These are phyloP conservation scores for Hypanus sabinus DNA, from an alignment of 2,113 vertebrate species.

Conservation along the genomic window DNA sequence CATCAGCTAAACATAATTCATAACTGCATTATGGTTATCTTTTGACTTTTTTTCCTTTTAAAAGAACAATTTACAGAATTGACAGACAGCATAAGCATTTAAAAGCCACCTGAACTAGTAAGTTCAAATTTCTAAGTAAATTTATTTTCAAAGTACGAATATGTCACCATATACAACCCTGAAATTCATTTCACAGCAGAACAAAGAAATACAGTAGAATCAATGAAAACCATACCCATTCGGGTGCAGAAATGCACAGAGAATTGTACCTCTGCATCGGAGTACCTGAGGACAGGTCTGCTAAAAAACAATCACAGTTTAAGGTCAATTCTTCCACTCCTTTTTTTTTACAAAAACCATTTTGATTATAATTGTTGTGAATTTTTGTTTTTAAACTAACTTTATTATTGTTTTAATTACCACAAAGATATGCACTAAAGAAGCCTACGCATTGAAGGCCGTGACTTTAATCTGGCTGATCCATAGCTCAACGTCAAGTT, in stretches of 20 bases:
- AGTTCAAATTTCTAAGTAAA: too few species aligned
- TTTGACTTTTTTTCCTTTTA: conserved; percentile 11
- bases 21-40: conserved; percentile 7
- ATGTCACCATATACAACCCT: too few species aligned
- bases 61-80: background rate
- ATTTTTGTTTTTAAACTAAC: background rate
- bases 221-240: background rate
- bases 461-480: conserved; percentile 26
- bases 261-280: background rate
- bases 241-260: conserved; percentile 28
- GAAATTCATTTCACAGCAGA: too few species aligned
- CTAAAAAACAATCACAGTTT: background rate
- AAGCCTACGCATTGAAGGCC: conserved; percentile 17
- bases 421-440: conserved; percentile 1
- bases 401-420: background rate
- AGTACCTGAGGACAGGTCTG: background rate
- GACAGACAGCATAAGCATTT: background rate
- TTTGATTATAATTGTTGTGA: conserved; percentile 22
- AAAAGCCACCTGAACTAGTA: background rate
- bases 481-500: conserved; percentile 5
- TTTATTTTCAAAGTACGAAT: too few species aligned
- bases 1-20: conserved; percentile 4
- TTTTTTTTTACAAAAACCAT: background rate
- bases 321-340: conserved; percentile 22
- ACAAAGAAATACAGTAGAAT: too few species aligned